These are phyloP conservation scores for Halictus ligatus DNA, from an alignment of 2,888 invertebrate genomes.

Conservation along the genomic window DNA sequence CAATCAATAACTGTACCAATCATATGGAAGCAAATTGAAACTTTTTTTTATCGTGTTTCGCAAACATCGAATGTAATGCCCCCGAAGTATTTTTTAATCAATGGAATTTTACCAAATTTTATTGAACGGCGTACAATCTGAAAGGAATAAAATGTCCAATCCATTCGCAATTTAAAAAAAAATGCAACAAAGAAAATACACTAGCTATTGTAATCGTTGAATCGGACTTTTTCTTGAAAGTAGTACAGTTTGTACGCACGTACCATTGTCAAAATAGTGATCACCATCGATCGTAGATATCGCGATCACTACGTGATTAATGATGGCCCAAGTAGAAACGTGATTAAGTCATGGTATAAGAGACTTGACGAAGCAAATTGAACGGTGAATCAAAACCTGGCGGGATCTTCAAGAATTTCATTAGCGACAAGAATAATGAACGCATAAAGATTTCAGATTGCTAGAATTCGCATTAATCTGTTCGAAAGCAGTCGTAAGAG, in stretches of 20 bases:
- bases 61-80: neutral
- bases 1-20: conserved; percentile 5
- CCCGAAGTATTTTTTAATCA: neutral
- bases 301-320: too few relatives aligned
- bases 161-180: neutral
- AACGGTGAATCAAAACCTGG: too few relatives aligned
- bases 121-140: neutral
- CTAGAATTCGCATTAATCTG: too few relatives aligned
- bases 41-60: neutral
- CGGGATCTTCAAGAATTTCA: too few relatives aligned
- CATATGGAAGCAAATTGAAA: conserved; percentile 23
- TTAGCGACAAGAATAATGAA: too few relatives aligned
- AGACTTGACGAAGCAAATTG: too few relatives aligned
- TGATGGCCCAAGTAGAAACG: too few relatives aligned
- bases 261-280: too few relatives aligned
- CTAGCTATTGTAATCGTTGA: neutral
- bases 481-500: too few relatives aligned
- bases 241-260: neutral
- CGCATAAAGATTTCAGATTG: too few relatives aligned
- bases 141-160: neutral
- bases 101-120: neutral
- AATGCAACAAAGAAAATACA: neutral
- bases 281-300: too few relatives aligned
- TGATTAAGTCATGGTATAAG: too few relatives aligned
- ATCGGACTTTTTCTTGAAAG: neutral